Evolutionary conservation across 2,888 invertebrate genomes (phyloP).

Genomic region (Thymelicus sylvestris): DNA sequence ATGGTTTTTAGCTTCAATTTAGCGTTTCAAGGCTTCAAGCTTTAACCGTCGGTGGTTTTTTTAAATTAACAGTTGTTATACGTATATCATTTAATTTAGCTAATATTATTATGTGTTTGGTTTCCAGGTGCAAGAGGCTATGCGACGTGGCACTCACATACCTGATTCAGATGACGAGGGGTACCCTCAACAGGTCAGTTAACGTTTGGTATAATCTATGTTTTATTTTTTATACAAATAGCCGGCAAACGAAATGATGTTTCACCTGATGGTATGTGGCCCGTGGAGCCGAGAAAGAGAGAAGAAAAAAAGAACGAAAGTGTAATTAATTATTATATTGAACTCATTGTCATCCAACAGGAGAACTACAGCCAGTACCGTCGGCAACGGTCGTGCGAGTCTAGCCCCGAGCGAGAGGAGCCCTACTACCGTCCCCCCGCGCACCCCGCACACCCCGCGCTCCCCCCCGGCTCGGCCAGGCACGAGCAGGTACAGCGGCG

Average conservation of each 20-base stretch:
- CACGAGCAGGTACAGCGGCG: background rate
- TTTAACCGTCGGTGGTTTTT: no score
- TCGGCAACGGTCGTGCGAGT: conserved; percentile 67
- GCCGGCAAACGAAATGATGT: no score
- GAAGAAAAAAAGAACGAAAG: no score
- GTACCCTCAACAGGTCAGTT: conserved; percentile 66
- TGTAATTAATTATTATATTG: no score
- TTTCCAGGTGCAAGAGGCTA: conserved; percentile 73
- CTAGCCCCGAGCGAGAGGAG: conserved; percentile 70
- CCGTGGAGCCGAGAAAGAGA: no score
- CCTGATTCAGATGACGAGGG: conserved; percentile 81
- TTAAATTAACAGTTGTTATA: no score
- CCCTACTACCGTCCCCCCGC: conserved; percentile 45
- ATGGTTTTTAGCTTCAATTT: no score
- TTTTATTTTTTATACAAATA: no score
- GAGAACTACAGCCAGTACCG: conserved; percentile 64
- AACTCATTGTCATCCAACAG: conserved; percentile 46
- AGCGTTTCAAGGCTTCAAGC: no score
- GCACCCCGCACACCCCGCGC: conserved; percentile 41
- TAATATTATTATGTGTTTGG: background rate
- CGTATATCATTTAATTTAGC: no score
- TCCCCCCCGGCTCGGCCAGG: conserved; percentile 28
- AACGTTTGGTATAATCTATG: no score
- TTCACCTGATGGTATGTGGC: no score
- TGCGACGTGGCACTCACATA: conserved; percentile 73